Conservation (phyloP, 2,888 invertebrate genomes). For the Corythucha ciliata region DNA sequence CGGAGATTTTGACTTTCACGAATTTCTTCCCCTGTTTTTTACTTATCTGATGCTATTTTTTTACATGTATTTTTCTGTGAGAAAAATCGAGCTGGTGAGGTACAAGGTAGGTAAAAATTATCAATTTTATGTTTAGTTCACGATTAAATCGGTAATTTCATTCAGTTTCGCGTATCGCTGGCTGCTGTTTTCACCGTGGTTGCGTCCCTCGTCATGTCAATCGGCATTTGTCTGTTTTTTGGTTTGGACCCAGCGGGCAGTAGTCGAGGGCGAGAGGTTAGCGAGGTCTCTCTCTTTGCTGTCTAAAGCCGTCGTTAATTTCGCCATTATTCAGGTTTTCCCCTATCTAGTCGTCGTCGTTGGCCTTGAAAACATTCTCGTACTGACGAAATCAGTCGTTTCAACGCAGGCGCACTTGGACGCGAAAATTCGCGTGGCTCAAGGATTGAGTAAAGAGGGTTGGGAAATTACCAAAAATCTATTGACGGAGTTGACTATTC, state of each 20-base stretch:
- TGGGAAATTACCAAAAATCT: slow-evolving; percentile 97
- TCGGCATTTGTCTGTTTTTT: slow-evolving; percentile 79
- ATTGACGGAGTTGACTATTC: slow-evolving; percentile 81
- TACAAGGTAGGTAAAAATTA: slow-evolving; percentile 52
- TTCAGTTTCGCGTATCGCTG: slow-evolving; percentile 58
- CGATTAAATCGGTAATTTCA: neutral
- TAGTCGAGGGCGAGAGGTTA: slow-evolving; percentile 57
- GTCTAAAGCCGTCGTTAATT: neutral
- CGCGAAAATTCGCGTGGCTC: slow-evolving; percentile 88
- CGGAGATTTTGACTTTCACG: slow-evolving; percentile 73
- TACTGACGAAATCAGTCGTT: slow-evolving; percentile 85
- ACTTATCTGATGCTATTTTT: slow-evolving; percentile 79
- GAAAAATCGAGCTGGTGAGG: slow-evolving; percentile 88
- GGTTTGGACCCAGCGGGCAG: slow-evolving; percentile 71
- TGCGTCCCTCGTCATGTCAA: slow-evolving; percentile 83
- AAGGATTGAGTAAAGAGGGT: slow-evolving; percentile 94
- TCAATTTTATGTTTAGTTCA: neutral
- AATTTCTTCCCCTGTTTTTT: slow-evolving; percentile 72
- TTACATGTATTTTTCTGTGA: slow-evolving; percentile 89
- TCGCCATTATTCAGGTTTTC: slow-evolving; percentile 50
- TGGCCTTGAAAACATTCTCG: slow-evolving; percentile 85
- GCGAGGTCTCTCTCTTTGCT: neutral
- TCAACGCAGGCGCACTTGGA: slow-evolving; percentile 84
- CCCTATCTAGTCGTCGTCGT: slow-evolving; percentile 92
- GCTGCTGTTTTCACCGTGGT: slow-evolving; percentile 80